A percentile compares a stretch with the other conserved stretches of the same genome.
These are phyloP conservation scores for Tolypeutes matacus DNA, from an alignment of 2,797 vertebrate species.

Conservation along the genomic window DNA sequence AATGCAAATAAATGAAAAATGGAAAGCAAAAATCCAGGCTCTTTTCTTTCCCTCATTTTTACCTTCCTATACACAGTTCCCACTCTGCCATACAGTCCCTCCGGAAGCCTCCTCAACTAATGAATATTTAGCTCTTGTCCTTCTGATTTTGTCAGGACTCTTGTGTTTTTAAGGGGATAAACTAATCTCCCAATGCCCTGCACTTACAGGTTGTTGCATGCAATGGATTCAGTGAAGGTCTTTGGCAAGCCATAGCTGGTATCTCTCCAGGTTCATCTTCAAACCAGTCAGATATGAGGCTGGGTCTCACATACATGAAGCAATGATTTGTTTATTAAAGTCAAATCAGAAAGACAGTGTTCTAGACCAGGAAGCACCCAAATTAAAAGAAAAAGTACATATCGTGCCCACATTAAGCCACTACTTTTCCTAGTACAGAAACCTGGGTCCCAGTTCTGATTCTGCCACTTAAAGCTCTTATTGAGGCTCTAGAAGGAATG, in stretches of 20 bases:
- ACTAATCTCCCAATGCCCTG: not conserved
- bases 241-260: no score
- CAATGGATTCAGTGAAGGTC: fast-evolving
- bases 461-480: not conserved
- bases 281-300: not conserved
- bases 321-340: not conserved
- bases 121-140: not conserved
- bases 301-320: not conserved
- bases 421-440: not conserved
- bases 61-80: not conserved
- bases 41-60: not conserved
- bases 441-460: not conserved
- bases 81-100: not conserved
- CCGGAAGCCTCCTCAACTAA: not conserved
- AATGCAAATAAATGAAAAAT: not conserved
- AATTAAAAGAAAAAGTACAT: not conserved
- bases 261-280: not conserved
- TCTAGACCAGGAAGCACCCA: not conserved
- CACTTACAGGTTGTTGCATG: not conserved
- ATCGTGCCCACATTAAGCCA: not conserved
- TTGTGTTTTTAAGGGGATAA: not conserved
- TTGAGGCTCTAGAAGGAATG: not conserved
- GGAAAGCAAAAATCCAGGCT: not conserved
- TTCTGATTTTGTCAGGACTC: not conserved
- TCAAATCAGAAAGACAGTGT: not conserved